Evolutionary conservation across 2,888 invertebrate genomes (phyloP).

Genomic region (Amblyteles armatorius): DNA sequence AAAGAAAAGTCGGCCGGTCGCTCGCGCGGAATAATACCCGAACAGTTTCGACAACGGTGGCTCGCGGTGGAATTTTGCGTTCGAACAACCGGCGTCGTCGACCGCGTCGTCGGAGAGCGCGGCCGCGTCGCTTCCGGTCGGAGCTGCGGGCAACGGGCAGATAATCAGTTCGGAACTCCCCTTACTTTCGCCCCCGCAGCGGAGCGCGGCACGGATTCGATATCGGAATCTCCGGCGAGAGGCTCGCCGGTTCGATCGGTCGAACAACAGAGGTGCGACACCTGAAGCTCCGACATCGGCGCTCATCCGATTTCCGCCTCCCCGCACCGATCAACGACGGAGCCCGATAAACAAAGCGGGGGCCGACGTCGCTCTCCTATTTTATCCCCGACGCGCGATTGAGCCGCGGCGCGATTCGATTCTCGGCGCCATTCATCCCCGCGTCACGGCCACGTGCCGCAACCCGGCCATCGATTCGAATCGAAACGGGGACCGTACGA

Average conservation of each 20-base stretch:
- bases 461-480: constrained; percentile 38
- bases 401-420: constrained; percentile 16
- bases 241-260: constrained; percentile 35
- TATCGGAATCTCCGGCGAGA: not conserved
- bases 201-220: constrained; percentile 3
- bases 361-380: not conserved
- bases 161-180: constrained; percentile 11
- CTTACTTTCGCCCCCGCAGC: not conserved
- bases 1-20: not conserved
- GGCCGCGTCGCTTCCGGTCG: not conserved
- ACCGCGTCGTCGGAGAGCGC: too few species aligned
- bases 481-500: constrained; percentile 54
- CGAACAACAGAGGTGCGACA: constrained; percentile 34
- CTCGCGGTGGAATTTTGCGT: not conserved
- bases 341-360: not conserved
- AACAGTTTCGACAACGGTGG: constrained; percentile 1
- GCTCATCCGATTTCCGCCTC: constrained; percentile 13
- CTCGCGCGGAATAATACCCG: not conserved
- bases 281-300: constrained; percentile 5
- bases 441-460: constrained; percentile 5
- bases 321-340: constrained; percentile 19
- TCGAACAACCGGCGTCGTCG: not conserved
- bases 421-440: constrained; percentile 11
- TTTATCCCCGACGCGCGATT: not conserved
- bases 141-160: not conserved